Evolutionary conservation across 92 coral and sea anemone species (phyloP), one percentile per base, ranked within the genome.

Genomic region (Epizoanthus ramosus): DNA sequence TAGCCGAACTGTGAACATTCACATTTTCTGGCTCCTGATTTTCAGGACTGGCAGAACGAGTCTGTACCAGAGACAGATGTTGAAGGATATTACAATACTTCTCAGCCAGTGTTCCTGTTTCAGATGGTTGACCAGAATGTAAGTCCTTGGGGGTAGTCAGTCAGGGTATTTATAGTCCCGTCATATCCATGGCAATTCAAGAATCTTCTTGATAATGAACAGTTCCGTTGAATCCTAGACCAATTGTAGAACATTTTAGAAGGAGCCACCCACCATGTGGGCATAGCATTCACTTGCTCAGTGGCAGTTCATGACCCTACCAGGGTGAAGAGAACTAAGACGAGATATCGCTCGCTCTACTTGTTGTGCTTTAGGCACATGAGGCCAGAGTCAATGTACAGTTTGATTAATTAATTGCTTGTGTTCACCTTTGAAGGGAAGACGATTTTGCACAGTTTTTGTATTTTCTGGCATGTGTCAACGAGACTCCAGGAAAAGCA

Each of bases 111-210:
- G 6, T 96, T 96, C 85, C 87, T 96, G 41, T 96, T 94, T 71
- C 97, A 96, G 89, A 96, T 96, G 99, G 88, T 90, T 1, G 98
- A 96, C 73, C 98, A 96, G 67, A 92, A 96, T 70, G 99, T 96
- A 60, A 96, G 99, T 63, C 8, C 7, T 52, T 72, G 16, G 23
- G 31, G 43, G 5, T 18, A 12, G 23, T 37, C 17, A 37, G 76
- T 71, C 57, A 41, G 58, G 4, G 12, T 71, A 71, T 28, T 50
- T 2, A 8, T 47, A 47, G 0, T 3, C 54, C 15, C 15, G 2
- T 50, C 54, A 50, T 50, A 9, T 10, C 54, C 54, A 50, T 50
- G 15, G 54, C 14, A 50, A 50, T 28, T 28, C 54, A 50, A 1
- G 54, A 37, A 37, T 37, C 43, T 4, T 35, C 39, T 6, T 37